Conservation (phyloP, 1,140 invertebrate genomes). For the Anthonomus grandis region DNA sequence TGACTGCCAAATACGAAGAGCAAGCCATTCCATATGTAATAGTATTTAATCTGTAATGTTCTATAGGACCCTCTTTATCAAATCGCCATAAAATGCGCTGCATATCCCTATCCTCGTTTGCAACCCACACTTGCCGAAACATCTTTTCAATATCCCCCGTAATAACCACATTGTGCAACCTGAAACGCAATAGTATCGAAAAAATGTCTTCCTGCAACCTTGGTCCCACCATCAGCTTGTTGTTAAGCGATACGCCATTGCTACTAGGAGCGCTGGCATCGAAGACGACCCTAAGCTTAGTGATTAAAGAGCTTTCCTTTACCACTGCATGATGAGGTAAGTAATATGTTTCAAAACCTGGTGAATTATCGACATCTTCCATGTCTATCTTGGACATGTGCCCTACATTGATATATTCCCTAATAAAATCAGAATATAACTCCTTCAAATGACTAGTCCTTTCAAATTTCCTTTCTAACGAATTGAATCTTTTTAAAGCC, state of each 20-base stretch:
- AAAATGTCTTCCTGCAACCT: conserved; percentile 44
- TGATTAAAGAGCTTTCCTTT: no score
- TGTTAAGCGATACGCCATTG: conserved; percentile 47
- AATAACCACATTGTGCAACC: conserved; percentile 42
- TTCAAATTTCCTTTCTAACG: neutral
- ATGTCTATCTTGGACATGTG: conserved; percentile 35
- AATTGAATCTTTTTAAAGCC: neutral
- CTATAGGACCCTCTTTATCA: conserved; percentile 23
- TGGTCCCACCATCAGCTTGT: conserved; percentile 42
- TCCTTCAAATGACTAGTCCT: neutral
- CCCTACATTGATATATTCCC: conserved; percentile 35
- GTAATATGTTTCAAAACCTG: conserved; percentile 33
- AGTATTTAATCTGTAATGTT: conserved; percentile 35
- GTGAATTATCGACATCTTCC: conserved; percentile 8
- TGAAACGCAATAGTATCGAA: conserved; percentile 38
- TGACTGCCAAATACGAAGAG: neutral
- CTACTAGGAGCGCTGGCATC: conserved; percentile 39
- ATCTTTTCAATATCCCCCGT: no score
- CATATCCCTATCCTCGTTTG: conserved; percentile 45
- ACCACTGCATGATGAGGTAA: conserved; percentile 52
- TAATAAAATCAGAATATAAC: conserved; percentile 34
- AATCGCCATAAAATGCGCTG: conserved; percentile 44
- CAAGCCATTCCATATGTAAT: conserved; percentile 36
- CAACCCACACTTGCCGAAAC: no score
- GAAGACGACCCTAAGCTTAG: no score